A percentile compares a stretch with the other conserved stretches of the same genome.
phyloP scores from a whole-genome alignment of 2,888 invertebrate genomes.

The Hipparchia semele region DNA sequence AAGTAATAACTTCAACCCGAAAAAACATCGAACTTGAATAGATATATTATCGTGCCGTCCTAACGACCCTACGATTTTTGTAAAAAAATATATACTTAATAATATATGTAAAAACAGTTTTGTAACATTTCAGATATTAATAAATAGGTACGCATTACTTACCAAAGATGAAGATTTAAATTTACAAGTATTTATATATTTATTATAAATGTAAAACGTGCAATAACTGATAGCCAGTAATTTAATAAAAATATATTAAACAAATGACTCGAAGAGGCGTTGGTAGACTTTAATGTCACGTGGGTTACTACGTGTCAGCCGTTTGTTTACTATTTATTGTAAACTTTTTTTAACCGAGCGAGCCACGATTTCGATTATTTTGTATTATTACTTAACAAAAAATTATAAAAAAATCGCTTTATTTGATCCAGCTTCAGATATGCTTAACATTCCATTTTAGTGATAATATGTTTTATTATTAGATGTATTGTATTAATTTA shows the following conservation, averaged over 20 bases:
- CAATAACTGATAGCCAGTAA: slow-evolving; percentile 83
- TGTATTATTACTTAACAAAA: slow-evolving; percentile 42
- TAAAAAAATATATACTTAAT: slow-evolving; percentile 79
- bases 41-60: slow-evolving; percentile 82
- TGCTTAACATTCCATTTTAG: slow-evolving; percentile 73
- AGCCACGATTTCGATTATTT: slow-evolving; percentile 48
- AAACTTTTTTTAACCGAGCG: slow-evolving; percentile 66
- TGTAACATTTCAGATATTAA: slow-evolving; percentile 82
- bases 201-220: slow-evolving; percentile 83
- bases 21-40: slow-evolving; percentile 82
- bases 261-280: slow-evolving; percentile 75
- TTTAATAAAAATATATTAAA: slow-evolving; percentile 80
- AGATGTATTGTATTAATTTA: slow-evolving; percentile 70
- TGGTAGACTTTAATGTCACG: slow-evolving; percentile 57
- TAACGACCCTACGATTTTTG: slow-evolving; percentile 83
- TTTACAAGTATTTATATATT: slow-evolving; percentile 84
- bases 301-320: slow-evolving; percentile 47
- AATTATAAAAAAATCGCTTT: slow-evolving; percentile 56
- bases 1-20: slow-evolving; percentile 56
- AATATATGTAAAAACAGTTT: slow-evolving; percentile 78
- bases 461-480: slow-evolving; percentile 67
- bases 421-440: slow-evolving; percentile 66
- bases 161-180: slow-evolving; percentile 80
- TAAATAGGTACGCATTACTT: slow-evolving; percentile 79
- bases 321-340: slow-evolving; percentile 79